Percentiles rank a stretch among this genome's conserved stretches.
Evolutionary conservation across 2,888 invertebrate genomes (phyloP).

Genomic region (Andrena camellia): DNA sequence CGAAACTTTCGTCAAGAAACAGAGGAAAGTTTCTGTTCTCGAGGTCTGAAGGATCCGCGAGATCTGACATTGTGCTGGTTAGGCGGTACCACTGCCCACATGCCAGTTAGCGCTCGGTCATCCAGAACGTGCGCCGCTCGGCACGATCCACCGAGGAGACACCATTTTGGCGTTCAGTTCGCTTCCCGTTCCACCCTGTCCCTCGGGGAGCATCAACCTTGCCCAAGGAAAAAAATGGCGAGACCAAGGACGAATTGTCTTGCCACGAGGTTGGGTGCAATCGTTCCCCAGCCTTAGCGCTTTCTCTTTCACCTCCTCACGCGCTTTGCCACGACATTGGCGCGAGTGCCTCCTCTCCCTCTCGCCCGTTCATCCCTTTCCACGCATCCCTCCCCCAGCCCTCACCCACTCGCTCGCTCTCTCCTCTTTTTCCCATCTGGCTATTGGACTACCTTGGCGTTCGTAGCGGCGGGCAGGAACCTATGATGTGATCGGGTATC

Average conservation of each 20-base stretch:
- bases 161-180: background rate
- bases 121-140: background rate
- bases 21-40: slow-evolving; percentile 1
- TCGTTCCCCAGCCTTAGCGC: slow-evolving; percentile 65
- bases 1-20: slow-evolving; percentile 19
- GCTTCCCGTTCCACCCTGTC: background rate
- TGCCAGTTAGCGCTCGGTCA: background rate
- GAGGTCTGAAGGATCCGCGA: background rate
- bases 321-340: slow-evolving; percentile 68
- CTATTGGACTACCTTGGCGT: slow-evolving; percentile 83
- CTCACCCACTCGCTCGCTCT: slow-evolving; percentile 51
- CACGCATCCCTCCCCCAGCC: slow-evolving; percentile 57
- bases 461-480: slow-evolving; percentile 79
- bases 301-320: slow-evolving; percentile 66
- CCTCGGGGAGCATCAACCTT: slow-evolving; percentile 24
- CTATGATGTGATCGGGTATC: slow-evolving; percentile 85
- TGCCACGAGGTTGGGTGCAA: slow-evolving; percentile 70
- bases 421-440: slow-evolving; percentile 83
- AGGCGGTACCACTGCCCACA: background rate
- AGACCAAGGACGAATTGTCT: slow-evolving; percentile 74
- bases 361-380: slow-evolving; percentile 64
- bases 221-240: slow-evolving; percentile 74
- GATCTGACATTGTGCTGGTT: background rate
- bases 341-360: slow-evolving; percentile 67
- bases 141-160: slow-evolving; percentile 1